Conservation (phyloP, 1,140 invertebrate species). For the Armadillidium nasatum region DNA sequence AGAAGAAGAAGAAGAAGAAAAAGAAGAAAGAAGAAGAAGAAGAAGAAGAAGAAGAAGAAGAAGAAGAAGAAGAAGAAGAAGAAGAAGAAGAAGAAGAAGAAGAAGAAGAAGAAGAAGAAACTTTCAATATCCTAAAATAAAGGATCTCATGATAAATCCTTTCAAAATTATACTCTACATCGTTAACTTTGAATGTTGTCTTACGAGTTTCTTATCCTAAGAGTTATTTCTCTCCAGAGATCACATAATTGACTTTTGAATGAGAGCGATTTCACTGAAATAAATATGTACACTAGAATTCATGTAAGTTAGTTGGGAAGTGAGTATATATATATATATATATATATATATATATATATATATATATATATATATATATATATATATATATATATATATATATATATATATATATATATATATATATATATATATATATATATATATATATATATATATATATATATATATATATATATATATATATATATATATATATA, state of each 20-base stretch:
- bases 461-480: too few relatives aligned
- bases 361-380: not conserved
- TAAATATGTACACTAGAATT: too few relatives aligned
- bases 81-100: not conserved
- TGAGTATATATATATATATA: too few relatives aligned
- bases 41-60: not conserved
- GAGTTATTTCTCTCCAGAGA: too few relatives aligned
- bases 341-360: too few relatives aligned
- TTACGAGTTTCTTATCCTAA: not conserved
- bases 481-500: too few relatives aligned
- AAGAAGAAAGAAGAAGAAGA: not conserved
- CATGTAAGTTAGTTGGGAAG: too few relatives aligned
- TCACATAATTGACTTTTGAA: too few relatives aligned
- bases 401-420: conserved; percentile 9
- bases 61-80: not conserved
- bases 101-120: not conserved
- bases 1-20: not conserved
- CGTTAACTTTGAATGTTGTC: too few relatives aligned
- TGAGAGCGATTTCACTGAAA: too few relatives aligned
- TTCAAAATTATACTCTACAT: too few relatives aligned
- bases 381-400: conserved; percentile 9
- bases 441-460: conserved; percentile 12
- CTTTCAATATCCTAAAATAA: not conserved
- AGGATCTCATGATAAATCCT: too few relatives aligned
- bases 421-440: conserved; percentile 9